Base-by-base conservation (phyloP, 2,888 invertebrate species). In the Alitta virens region DNA sequence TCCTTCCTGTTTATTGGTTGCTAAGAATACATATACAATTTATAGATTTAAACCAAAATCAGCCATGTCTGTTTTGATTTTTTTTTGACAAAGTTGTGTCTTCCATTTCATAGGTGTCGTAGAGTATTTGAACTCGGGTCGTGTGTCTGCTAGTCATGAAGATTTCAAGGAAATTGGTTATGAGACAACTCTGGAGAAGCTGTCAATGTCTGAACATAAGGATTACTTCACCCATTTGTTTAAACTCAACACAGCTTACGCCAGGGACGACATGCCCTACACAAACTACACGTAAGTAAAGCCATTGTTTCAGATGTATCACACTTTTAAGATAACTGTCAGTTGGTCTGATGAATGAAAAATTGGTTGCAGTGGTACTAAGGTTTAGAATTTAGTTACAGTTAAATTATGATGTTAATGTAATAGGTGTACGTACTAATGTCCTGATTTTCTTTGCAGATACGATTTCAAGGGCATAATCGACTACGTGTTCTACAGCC, bases 391-490 rank as follows among this genome's bases (percentile, higher is more conserved):
- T n/a, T n/a, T n/a, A n/a, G n/a, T n/a, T n/a, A n/a, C n/a, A n/a
- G n/a, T n/a, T n/a, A n/a, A n/a, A n/a, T n/a, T n/a, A n/a, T n/a
- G n/a, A n/a, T n/a, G n/a, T n/a, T n/a, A n/a, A n/a, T n/a, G n/a
- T n/a, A n/a, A n/a, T n/a, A n/a, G n/a, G n/a, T n/a, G n/a, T n/a
- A n/a, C n/a, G n/a, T n/a, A n/a, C 33, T 7, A 33, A 12, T 52
- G 26, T 52, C 51, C 24, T 24, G 12, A 25, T 23, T 52, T 26
- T 57, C 85, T 54, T 76, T 88, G 49, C 86, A 94, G 94, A 78
- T 95, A 94, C 85, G 97, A 99, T 84, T 99, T 99, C 86, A 96
- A 98, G 85, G 99, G 98, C 74, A 94, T 98, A 82, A 99, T 99
- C 81, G 99, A 99, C 86, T 99, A 99, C 87, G 96, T 99, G 83